Evolutionary conservation across 2,797 vertebrate species (phyloP), one percentile per base, ranked within the genome.

Genomic region (Paguma larvata): DNA sequence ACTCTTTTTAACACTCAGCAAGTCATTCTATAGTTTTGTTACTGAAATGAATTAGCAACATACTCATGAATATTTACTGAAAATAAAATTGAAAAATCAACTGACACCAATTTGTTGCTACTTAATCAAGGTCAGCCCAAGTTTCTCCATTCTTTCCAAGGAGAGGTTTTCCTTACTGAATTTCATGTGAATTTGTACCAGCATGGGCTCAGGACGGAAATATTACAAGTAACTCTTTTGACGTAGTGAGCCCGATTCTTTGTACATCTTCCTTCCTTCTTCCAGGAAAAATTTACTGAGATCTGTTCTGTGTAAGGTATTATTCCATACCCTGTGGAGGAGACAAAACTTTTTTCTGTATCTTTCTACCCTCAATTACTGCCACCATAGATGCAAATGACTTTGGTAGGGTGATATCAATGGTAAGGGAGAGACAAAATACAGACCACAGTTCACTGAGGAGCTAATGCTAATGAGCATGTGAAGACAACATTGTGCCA

Each of bases 41-140:
- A 89, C 67, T 89, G 44, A 62, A 96, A 93, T 86, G 53, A 97
- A 96, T 84, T 85, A 75, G 30, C 84, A 93, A 94, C 62, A 87
- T 82, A 48, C 53, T 95, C 73, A 87, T 85, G 9, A 93, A 89
- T 91, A 89, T 83, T 84, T 87, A 72, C 79, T 89, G 21, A 63
- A 85, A 92, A 95, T 94, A 86, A 93, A 67, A 78, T 85, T 80
- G 38, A 92, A 92, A 97, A 86, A 25, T 2, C 73, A 89, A 89
- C n/a, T 32, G 80, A 89, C 44, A 86, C 16, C 41, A 93, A 93
- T 91, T 93, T 77, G 19, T 72, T 93, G 23, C 6, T n/a, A 95
- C n/a, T 19, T 80, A 86, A 84, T 95, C 68, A 80, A 86, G 65
- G 23, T 94, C 18, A 91, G 30, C 67, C 41, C 25, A 72, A 63